Evolutionary conservation across 2,113 vertebrate species (phyloP).

Genomic region (Ceyx cyanopectus): DNA sequence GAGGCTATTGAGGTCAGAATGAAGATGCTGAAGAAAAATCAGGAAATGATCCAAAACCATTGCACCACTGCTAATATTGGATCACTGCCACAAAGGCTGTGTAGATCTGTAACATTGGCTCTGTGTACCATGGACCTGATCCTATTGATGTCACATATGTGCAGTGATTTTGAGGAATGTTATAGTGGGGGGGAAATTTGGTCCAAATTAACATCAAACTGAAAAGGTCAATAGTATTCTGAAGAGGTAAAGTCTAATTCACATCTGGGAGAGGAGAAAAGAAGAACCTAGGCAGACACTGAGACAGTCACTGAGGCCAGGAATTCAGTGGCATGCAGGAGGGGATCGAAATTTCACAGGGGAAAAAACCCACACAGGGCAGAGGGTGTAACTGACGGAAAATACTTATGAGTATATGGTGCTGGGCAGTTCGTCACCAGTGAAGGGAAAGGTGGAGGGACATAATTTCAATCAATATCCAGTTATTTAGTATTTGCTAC

Average conservation of each 20-base stretch:
- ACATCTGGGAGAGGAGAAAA: background rate
- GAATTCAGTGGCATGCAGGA: background rate
- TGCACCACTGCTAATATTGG: background rate
- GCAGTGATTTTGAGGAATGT: background rate
- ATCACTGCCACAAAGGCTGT: background rate
- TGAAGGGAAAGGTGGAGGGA: background rate
- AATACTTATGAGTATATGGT: background rate
- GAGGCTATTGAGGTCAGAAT: background rate
- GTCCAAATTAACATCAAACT: background rate
- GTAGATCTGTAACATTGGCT: background rate
- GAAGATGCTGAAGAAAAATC: conserved; percentile 1
- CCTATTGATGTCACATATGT: background rate
- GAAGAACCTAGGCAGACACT: background rate
- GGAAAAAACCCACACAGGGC: background rate
- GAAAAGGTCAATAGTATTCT: background rate
- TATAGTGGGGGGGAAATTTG: background rate
- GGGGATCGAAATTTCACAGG: background rate
- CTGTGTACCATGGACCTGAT: background rate
- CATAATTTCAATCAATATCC: background rate
- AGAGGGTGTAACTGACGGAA: background rate
- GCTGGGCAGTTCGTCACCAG: background rate
- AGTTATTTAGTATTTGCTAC: background rate
- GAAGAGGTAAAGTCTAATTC: background rate
- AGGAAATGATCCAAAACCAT: background rate
- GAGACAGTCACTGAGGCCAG: background rate